Conservation (phyloP, 1,140 invertebrate genomes). For the Chymomyza costata region DNA sequence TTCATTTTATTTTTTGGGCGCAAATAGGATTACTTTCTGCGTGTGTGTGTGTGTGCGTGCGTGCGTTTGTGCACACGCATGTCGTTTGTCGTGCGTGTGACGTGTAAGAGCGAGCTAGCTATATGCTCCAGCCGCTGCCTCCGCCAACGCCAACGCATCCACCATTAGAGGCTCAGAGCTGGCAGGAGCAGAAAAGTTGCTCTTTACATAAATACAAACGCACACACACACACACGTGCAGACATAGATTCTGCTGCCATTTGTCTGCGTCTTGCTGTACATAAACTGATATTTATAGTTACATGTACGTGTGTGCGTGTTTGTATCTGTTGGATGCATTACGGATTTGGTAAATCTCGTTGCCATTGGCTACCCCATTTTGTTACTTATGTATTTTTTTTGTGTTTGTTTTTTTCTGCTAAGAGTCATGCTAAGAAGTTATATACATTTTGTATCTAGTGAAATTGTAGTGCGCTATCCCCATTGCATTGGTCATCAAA, state of each 20-base stretch:
- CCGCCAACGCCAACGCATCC: too few relatives aligned
- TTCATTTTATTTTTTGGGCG: constrained; percentile 50
- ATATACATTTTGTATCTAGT: too few relatives aligned
- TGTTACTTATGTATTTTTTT: constrained; percentile 7
- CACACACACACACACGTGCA: neutral
- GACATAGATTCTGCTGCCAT: neutral
- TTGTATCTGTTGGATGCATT: constrained; percentile 1
- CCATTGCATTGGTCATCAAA: too few relatives aligned
- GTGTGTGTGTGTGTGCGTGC: constrained; percentile 8
- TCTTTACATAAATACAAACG: neutral
- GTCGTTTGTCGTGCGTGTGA: constrained; percentile 27
- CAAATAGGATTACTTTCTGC: constrained; percentile 61
- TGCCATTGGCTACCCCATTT: constrained; percentile 27
- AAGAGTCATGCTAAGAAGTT: too few relatives aligned
- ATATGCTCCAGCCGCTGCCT: neutral
- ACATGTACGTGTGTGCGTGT: neutral
- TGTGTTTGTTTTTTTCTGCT: too few relatives aligned
- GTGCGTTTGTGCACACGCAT: constrained; percentile 25
- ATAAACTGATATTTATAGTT: constrained; percentile 6
- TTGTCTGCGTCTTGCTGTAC: neutral
- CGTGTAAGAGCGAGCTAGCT: constrained; percentile 20
- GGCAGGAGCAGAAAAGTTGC: too few relatives aligned
- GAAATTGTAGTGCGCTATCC: too few relatives aligned
- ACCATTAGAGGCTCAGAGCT: too few relatives aligned
- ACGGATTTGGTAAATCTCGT: constrained; percentile 21